These are phyloP conservation scores for Poeciliopsis paucimaculata DNA, from an alignment of 2,797 vertebrate species.

Conservation along the genomic window DNA sequence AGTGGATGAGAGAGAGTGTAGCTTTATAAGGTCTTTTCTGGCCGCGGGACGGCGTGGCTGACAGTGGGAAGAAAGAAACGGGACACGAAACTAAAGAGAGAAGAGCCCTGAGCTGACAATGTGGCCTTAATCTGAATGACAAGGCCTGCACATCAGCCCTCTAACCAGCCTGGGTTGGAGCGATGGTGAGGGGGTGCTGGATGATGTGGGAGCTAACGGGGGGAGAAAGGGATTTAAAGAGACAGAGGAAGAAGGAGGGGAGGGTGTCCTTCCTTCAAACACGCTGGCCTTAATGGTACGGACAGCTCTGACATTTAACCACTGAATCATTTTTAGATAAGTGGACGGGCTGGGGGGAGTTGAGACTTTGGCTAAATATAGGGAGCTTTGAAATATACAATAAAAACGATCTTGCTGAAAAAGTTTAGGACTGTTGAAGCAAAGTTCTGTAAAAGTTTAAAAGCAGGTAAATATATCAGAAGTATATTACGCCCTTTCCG, in stretches of 20 bases:
- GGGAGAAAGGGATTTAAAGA: conserved; percentile 73
- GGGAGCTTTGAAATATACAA: conserved; percentile 29
- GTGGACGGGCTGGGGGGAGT: conserved; percentile 43
- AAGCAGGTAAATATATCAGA: background rate
- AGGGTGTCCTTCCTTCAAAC: conserved; percentile 78
- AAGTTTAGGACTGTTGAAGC: background rate
- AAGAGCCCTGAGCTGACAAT: conserved; percentile 85
- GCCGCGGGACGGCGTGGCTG: conserved; percentile 66
- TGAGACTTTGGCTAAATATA: conserved; percentile 45
- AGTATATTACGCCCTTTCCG: background rate
- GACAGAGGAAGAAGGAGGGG: conserved; percentile 59
- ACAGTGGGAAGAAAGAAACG: conserved; percentile 67
- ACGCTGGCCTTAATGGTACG: conserved; percentile 86
- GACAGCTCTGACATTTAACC: conserved; percentile 79
- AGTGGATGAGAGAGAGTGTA: conserved; percentile 75
- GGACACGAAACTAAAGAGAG: conserved; percentile 60
- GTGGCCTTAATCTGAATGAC: conserved; percentile 92
- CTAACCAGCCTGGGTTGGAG: conserved; percentile 54
- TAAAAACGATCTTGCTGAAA: background rate
- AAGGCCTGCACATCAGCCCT: conserved; percentile 80
- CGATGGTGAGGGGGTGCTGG: conserved; percentile 60
- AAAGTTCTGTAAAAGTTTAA: background rate
- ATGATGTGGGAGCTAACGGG: conserved; percentile 78
- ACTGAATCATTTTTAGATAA: conserved; percentile 76
- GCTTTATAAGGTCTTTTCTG: conserved; percentile 77